phyloP scores from a whole-genome alignment of 2,888 invertebrate species.

The Amaurobius ferox region DNA sequence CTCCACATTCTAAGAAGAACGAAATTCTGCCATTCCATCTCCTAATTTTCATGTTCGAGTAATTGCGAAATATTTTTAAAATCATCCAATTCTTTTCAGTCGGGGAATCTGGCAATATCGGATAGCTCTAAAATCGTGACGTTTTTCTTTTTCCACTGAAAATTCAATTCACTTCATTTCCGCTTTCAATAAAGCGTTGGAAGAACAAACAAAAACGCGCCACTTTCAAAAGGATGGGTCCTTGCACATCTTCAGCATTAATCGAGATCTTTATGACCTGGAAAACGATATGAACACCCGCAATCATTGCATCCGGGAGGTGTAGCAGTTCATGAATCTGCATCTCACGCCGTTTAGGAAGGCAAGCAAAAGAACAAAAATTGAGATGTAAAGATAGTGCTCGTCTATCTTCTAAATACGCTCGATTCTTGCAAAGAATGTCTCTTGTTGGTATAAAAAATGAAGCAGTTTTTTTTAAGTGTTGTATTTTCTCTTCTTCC shows the following conservation, averaged over 20 bases:
- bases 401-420: no score
- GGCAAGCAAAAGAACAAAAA: no score
- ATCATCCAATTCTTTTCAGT: neutral
- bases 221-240: neutral
- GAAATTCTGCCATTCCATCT: no score
- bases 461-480: no score
- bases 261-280: conserved; percentile 18
- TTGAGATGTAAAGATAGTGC: no score
- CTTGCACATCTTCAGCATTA: neutral
- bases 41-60: neutral
- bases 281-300: neutral
- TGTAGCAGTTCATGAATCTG: neutral
- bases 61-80: neutral
- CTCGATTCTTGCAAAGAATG: no score
- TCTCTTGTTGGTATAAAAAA: no score
- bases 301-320: conserved; percentile 3
- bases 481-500: no score
- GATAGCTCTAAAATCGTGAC: neutral
- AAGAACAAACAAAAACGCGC: neutral
- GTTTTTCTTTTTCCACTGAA: neutral
- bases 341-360: neutral
- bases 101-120: neutral
- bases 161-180: conserved; percentile 13
- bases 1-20: no score
- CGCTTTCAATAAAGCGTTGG: neutral